A percentile compares a stretch with the other conserved stretches of the same genome.
Evolutionary conservation across 2,797 vertebrate genomes (phyloP).

Genomic region (Labroides dimidiatus): DNA sequence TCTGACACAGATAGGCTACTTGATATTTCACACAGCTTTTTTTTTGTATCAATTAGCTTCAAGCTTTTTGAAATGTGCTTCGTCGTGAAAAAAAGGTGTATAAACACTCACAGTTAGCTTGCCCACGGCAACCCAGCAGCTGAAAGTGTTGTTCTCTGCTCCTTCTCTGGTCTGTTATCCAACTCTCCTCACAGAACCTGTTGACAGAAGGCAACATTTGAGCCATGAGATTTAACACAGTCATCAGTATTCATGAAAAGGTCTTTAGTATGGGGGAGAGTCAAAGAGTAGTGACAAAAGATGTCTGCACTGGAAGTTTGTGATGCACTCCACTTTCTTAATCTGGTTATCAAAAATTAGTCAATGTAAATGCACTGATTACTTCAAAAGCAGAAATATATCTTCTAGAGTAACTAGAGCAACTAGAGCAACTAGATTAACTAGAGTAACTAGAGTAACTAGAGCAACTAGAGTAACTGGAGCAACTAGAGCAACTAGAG

Average conservation of each 20-base stretch:
- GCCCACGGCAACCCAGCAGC: slow-evolving; percentile 71
- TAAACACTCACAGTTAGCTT: slow-evolving; percentile 76
- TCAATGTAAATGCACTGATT: too few relatives aligned
- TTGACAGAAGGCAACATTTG: slow-evolving; percentile 46
- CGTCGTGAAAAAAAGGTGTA: too few relatives aligned
- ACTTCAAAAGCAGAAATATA: neutral
- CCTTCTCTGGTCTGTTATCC: slow-evolving; percentile 43
- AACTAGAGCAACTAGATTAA: too few relatives aligned
- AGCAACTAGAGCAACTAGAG: too few relatives aligned
- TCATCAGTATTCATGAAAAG: slow-evolving; percentile 3
- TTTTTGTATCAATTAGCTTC: too few relatives aligned
- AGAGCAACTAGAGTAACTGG: too few relatives aligned
- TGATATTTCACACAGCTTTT: too few relatives aligned
- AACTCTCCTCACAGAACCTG: slow-evolving; percentile 66
- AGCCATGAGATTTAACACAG: neutral
- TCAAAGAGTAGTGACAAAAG: neutral
- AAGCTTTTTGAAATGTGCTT: too few relatives aligned
- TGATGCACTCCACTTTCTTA: neutral
- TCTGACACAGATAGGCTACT: too few relatives aligned
- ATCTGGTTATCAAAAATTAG: neutral
- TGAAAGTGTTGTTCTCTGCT: slow-evolving; percentile 54
- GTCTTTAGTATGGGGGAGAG: neutral
- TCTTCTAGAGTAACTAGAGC: neutral
- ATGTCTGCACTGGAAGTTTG: neutral
- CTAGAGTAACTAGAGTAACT: too few relatives aligned